phyloP scores from a whole-genome alignment of 2,113 vertebrate species.

The Rhinichthys klamathensis region DNA sequence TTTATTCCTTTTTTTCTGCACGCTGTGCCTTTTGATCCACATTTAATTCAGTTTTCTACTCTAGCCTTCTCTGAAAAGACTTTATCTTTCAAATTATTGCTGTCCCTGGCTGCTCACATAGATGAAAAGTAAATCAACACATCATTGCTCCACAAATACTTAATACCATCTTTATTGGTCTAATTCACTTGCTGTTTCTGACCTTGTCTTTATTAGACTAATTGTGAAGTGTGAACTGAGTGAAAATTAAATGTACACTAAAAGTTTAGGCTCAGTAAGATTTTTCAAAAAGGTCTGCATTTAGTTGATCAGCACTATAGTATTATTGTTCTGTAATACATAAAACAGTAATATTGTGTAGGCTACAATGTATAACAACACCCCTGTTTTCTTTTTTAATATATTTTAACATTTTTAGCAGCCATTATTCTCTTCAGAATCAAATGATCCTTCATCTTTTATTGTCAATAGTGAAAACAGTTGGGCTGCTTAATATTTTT shows the following conservation, averaged over 20 bases:
- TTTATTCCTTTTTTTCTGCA: neutral
- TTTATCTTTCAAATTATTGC: neutral
- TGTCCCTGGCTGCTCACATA: neutral
- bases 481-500: neutral
- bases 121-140: conserved; percentile 11
- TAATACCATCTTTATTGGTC: neutral
- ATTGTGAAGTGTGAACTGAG: neutral
- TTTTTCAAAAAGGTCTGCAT: neutral
- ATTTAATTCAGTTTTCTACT: neutral
- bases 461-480: neutral
- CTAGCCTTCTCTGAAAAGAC: neutral
- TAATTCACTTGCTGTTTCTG: neutral
- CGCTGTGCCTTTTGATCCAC: neutral
- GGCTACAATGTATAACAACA: too few relatives aligned
- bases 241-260: neutral
- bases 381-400: too few relatives aligned
- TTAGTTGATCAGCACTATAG: neutral
- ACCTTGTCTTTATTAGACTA: neutral
- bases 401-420: too few relatives aligned
- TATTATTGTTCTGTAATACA: too few relatives aligned
- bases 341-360: too few relatives aligned
- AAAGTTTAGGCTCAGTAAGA: neutral
- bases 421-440: too few relatives aligned
- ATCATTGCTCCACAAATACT: conserved; percentile 1
- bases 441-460: neutral